Percentiles rank a stretch among this genome's conserved stretches.
Evolutionary conservation across 1,140 invertebrate genomes (phyloP).

Genomic region (Ditylenchus dipsaci): DNA sequence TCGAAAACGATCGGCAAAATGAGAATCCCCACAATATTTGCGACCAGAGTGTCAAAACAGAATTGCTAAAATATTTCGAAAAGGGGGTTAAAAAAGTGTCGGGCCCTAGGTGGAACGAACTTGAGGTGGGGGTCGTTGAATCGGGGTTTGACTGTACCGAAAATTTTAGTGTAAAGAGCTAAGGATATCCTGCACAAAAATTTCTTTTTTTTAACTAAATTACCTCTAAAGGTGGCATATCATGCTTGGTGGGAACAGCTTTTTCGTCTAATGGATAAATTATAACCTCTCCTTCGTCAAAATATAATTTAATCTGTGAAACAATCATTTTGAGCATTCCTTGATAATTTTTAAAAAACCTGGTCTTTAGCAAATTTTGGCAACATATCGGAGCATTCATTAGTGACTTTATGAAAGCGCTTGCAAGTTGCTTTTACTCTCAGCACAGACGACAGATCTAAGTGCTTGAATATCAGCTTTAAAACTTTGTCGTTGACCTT

Average conservation of each 20-base stretch:
- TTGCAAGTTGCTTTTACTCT: conserved; percentile 23
- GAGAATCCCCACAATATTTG: too few species aligned
- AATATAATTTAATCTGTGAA: conserved; percentile 34
- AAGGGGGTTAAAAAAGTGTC: too few species aligned
- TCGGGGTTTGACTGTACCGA: too few species aligned
- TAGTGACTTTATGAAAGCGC: conserved; percentile 12
- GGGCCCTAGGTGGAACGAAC: too few species aligned
- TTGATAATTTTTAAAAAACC: conserved; percentile 18
- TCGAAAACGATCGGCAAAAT: too few species aligned
- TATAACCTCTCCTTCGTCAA: conserved; percentile 33
- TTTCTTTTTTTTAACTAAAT: too few species aligned
- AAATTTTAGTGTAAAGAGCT: too few species aligned
- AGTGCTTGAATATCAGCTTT: conserved; percentile 7
- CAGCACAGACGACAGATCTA: conserved; percentile 12
- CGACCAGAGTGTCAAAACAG: too few species aligned
- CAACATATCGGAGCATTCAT: conserved; percentile 17
- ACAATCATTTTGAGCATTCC: neutral
- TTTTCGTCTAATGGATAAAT: conserved; percentile 26
- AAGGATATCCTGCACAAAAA: too few species aligned
- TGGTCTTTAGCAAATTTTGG: conserved; percentile 24
- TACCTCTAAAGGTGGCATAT: conserved; percentile 18
- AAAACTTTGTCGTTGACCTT: conserved; percentile 22
- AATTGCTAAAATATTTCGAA: too few species aligned
- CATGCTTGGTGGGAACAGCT: conserved; percentile 12
- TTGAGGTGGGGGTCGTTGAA: too few species aligned